These are phyloP conservation scores for Drosophila eugracilis DNA, from an alignment of 1,140 invertebrate species.

Conservation along the genomic window DNA sequence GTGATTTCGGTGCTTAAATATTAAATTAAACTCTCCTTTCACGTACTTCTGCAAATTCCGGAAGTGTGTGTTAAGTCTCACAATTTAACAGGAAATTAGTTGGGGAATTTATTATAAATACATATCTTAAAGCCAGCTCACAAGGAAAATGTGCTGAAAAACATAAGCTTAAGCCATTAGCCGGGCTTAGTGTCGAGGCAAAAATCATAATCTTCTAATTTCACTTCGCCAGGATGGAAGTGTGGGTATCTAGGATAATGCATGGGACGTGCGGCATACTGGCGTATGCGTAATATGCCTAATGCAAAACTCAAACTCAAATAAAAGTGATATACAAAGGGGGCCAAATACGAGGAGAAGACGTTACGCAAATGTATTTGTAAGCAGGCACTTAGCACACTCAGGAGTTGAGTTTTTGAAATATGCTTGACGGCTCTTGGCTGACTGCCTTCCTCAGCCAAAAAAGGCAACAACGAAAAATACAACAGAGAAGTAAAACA, in stretches of 20 bases:
- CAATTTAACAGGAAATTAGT: slow-evolving; percentile 45
- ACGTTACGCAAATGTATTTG: slow-evolving; percentile 76
- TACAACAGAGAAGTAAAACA: too few relatives aligned
- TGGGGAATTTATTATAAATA: slow-evolving; percentile 6
- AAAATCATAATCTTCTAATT: slow-evolving; percentile 79
- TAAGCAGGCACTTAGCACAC: slow-evolving; percentile 82
- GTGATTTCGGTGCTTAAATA: not conserved
- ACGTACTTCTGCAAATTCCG: slow-evolving; percentile 2
- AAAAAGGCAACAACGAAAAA: slow-evolving; percentile 10
- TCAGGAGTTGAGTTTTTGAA: slow-evolving; percentile 76
- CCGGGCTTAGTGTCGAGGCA: slow-evolving; percentile 55
- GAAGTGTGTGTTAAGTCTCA: slow-evolving; percentile 13
- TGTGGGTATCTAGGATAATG: slow-evolving; percentile 31
- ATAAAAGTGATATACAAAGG: slow-evolving; percentile 76
- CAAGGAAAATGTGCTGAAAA: slow-evolving; percentile 23
- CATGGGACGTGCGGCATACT: slow-evolving; percentile 48
- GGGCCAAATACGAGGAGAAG: slow-evolving; percentile 4
- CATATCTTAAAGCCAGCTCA: slow-evolving; percentile 20
- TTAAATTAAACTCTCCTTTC: slow-evolving; percentile 3
- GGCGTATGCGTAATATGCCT: slow-evolving; percentile 78
- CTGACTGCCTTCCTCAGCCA: slow-evolving; percentile 58
- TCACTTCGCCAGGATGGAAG: slow-evolving; percentile 15
- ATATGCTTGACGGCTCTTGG: slow-evolving; percentile 69
- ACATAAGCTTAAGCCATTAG: slow-evolving; percentile 74
- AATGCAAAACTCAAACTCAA: slow-evolving; percentile 81